Percentiles rank a stretch among this genome's conserved stretches.
These are phyloP conservation scores for Prosapia bicincta DNA, from an alignment of 2,888 invertebrate genomes.

Conservation along the genomic window DNA sequence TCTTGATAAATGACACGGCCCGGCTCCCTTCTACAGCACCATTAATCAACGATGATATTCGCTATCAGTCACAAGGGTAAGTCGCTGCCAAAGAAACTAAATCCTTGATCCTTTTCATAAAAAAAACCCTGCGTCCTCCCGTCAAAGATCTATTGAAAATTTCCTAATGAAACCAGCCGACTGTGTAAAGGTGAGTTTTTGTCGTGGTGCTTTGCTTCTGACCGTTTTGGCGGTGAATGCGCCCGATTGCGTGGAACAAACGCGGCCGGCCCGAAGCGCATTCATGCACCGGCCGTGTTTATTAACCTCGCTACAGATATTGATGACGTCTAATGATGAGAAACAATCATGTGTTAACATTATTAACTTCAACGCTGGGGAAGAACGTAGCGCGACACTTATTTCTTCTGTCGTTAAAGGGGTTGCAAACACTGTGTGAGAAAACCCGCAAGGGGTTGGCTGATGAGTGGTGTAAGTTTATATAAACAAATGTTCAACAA, in stretches of 20 bases:
- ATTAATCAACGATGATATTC: slow-evolving; percentile 22
- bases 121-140: neutral
- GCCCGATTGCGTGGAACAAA: neutral
- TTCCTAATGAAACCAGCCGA: neutral
- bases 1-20: slow-evolving; percentile 2
- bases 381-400: too few relatives aligned
- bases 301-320: neutral
- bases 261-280: neutral
- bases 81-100: neutral
- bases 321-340: neutral
- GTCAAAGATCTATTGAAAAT: neutral
- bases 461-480: too few relatives aligned
- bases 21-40: neutral
- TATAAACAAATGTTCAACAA: too few relatives aligned
- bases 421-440: too few relatives aligned
- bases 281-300: neutral
- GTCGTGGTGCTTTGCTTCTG: neutral
- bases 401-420: too few relatives aligned
- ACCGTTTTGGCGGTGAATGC: neutral
- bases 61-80: slow-evolving; percentile 22
- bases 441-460: too few relatives aligned
- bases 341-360: neutral
- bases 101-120: neutral
- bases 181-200: neutral
- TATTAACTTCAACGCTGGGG: too few relatives aligned